phyloP scores from a whole-genome alignment of 2,797 vertebrate species.

The Halcyon leucocephala region DNA sequence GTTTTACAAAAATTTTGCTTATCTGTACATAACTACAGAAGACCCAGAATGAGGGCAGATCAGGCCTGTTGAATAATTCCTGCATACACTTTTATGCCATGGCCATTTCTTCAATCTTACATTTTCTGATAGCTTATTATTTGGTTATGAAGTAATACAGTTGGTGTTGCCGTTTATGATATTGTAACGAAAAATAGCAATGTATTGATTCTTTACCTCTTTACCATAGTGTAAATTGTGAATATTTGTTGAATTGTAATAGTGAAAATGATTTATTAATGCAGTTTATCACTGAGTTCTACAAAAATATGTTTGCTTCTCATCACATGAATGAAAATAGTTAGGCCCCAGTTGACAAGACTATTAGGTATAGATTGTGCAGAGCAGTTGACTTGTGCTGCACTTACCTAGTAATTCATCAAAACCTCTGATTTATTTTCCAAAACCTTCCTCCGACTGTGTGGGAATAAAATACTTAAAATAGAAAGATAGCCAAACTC shows the following conservation, averaged over 20 bases:
- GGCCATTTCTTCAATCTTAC: not conserved
- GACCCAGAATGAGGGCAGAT: not conserved
- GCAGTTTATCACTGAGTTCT: not conserved
- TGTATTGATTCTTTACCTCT: not conserved
- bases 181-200: not conserved
- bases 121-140: not conserved
- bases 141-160: not conserved
- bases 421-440: not conserved
- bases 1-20: not conserved
- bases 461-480: not conserved
- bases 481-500: not conserved
- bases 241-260: not conserved
- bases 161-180: not conserved
- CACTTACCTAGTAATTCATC: not conserved
- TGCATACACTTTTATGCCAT: not conserved
- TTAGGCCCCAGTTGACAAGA: not conserved
- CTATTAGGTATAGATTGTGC: not conserved
- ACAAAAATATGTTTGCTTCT: not conserved
- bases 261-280: not conserved
- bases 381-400: not conserved
- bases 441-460: fast-evolving
- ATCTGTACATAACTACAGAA: not conserved
- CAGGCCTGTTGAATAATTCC: not conserved
- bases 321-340: not conserved
- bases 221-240: not conserved